A percentile compares a stretch with the other conserved stretches of the same genome.
Conservation (phyloP, 2,113 vertebrate species). For the Ibidorhyncha struthersii region DNA sequence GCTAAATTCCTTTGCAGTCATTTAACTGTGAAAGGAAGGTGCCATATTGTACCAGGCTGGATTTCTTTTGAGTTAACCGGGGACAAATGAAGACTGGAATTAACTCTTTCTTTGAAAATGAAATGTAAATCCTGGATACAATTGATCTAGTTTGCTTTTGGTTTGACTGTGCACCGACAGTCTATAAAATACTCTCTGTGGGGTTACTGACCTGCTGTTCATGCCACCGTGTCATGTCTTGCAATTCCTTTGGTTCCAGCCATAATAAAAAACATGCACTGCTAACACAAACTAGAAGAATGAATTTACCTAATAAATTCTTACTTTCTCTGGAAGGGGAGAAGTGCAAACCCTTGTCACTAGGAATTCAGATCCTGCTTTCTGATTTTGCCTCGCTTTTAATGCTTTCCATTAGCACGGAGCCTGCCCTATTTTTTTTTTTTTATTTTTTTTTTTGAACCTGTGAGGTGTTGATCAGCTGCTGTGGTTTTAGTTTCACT, state of each 20-base stretch:
- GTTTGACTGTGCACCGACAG: not conserved
- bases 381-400: not conserved
- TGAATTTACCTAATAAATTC: not conserved
- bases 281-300: not conserved
- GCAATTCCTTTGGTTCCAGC: not conserved
- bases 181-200: not conserved
- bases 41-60: not conserved
- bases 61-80: not conserved
- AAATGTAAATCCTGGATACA: not conserved
- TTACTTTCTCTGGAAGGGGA: not conserved
- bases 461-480: not conserved
- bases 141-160: not conserved
- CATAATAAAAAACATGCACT: not conserved
- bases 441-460: not conserved
- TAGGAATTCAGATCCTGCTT: not conserved
- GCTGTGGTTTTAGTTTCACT: not conserved
- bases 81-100: not conserved
- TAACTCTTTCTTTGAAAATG: not conserved
- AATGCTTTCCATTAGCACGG: not conserved
- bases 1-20: conserved; percentile 26
- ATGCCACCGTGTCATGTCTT: not conserved
- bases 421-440: not conserved
- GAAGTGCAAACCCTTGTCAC: not conserved
- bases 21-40: conserved; percentile 9
- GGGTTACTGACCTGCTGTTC: not conserved